A percentile compares a stretch with the other conserved stretches of the same genome.
Evolutionary conservation across 1,140 invertebrate genomes (phyloP).

Genomic region (Streblospio benedicti): DNA sequence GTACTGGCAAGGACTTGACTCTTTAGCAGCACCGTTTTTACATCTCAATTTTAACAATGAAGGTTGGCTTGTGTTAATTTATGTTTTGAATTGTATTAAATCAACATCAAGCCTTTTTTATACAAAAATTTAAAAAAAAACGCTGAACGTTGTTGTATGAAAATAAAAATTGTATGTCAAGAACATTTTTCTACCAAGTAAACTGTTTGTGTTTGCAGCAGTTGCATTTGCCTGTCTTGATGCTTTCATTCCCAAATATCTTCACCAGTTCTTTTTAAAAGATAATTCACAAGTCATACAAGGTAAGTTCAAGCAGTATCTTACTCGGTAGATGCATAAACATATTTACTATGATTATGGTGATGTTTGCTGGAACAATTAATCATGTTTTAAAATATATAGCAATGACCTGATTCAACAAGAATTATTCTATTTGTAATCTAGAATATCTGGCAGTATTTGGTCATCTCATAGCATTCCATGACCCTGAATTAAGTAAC

Average conservation of each 20-base stretch:
- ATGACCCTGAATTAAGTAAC: conserved; percentile 84
- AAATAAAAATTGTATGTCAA: conserved; percentile 13
- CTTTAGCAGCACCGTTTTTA: conserved; percentile 91
- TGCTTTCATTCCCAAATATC: conserved; percentile 90
- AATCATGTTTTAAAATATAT: too few species aligned
- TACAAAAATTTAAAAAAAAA: background rate
- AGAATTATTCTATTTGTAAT: too few species aligned
- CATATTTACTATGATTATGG: background rate
- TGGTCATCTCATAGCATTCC: conserved; percentile 88
- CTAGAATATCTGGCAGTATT: conserved; percentile 92
- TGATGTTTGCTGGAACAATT: background rate
- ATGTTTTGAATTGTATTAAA: background rate
- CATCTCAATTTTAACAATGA: conserved; percentile 96
- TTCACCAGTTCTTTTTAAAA: conserved; percentile 96
- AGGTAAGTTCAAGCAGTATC: conserved; percentile 46
- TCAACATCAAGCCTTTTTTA: background rate
- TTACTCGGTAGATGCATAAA: background rate
- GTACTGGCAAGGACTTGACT: conserved; percentile 99
- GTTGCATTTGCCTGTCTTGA: conserved; percentile 87
- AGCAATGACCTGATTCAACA: conserved; percentile 9
- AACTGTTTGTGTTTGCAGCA: conserved; percentile 66
- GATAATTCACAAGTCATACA: conserved; percentile 95
- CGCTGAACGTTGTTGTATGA: conserved; percentile 8
- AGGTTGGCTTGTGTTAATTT: conserved; percentile 53
- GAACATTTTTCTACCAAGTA: too few species aligned